phyloP scores from a whole-genome alignment of 2,113 vertebrate species.

The Saccopteryx bilineata region DNA sequence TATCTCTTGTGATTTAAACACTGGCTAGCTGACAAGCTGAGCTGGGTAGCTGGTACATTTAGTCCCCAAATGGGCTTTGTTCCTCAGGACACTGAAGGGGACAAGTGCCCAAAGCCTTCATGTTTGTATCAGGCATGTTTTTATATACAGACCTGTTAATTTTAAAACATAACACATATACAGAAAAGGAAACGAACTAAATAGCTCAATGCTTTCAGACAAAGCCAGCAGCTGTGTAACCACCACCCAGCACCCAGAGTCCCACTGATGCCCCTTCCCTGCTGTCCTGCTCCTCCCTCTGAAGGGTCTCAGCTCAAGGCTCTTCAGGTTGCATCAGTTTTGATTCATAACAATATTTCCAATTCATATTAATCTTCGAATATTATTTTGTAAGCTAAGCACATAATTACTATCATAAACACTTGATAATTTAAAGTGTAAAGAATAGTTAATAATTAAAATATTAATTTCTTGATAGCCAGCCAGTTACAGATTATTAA shows the following conservation, averaged over 20 bases:
- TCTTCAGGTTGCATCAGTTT: not conserved
- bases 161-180: constrained; percentile 4
- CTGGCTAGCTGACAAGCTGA: not conserved
- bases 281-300: not conserved
- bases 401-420: constrained; percentile 23
- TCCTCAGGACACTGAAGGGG: not conserved
- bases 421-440: constrained; percentile 6
- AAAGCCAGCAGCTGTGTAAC: not conserved
- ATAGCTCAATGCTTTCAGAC: not conserved
- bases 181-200: not conserved
- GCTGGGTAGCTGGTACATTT: not conserved
- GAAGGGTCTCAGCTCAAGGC: not conserved
- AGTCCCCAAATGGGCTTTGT: not conserved
- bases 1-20: not conserved
- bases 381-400: constrained; percentile 63
- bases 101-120: not conserved
- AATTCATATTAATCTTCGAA: not conserved
- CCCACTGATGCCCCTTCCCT: not conserved
- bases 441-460: constrained; percentile 48
- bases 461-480: not conserved
- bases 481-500: not conserved
- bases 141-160: not conserved
- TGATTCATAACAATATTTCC: constrained; percentile 19
- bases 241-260: not conserved
- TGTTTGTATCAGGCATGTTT: not conserved